Conservation (phyloP, 2,888 invertebrate species). For the Byasa hedistus region DNA sequence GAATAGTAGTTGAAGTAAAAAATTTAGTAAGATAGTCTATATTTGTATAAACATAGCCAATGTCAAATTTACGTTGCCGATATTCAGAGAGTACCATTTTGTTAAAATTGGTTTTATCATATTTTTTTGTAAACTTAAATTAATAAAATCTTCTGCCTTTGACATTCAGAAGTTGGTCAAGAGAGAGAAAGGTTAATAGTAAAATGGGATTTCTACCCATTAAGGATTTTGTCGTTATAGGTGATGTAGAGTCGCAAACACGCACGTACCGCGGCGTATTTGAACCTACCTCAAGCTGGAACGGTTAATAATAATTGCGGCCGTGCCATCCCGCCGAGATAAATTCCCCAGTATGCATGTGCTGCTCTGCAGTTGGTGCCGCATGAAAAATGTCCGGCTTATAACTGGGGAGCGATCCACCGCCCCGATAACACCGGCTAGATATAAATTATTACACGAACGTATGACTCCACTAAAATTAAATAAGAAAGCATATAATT, state of each 20-base stretch:
- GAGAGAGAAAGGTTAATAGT: too few relatives aligned
- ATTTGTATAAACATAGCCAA: too few relatives aligned
- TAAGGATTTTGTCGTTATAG: neutral
- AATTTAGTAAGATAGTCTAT: too few relatives aligned
- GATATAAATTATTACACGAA: constrained; percentile 77
- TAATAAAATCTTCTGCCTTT: too few relatives aligned
- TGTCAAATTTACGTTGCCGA: too few relatives aligned
- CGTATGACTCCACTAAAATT: constrained; percentile 76
- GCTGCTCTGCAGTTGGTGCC: constrained; percentile 52
- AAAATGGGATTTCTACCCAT: constrained; percentile 1
- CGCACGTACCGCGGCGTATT: constrained; percentile 1
- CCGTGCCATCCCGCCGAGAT: constrained; percentile 59
- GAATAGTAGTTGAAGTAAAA: neutral
- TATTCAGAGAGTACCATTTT: too few relatives aligned
- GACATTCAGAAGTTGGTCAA: too few relatives aligned
- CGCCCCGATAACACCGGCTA: constrained; percentile 67
- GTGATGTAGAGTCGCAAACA: constrained; percentile 1
- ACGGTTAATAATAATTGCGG: constrained; percentile 64
- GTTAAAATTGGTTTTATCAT: too few relatives aligned
- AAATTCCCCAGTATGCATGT: constrained; percentile 62
- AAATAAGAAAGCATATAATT: constrained; percentile 79
- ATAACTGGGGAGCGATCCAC: constrained; percentile 74
- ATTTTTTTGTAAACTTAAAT: too few relatives aligned
- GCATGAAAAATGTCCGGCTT: constrained; percentile 79
- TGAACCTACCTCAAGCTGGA: constrained; percentile 38